Conservation (phyloP, 2,888 invertebrate genomes). For the Mayetiola destructor region DNA sequence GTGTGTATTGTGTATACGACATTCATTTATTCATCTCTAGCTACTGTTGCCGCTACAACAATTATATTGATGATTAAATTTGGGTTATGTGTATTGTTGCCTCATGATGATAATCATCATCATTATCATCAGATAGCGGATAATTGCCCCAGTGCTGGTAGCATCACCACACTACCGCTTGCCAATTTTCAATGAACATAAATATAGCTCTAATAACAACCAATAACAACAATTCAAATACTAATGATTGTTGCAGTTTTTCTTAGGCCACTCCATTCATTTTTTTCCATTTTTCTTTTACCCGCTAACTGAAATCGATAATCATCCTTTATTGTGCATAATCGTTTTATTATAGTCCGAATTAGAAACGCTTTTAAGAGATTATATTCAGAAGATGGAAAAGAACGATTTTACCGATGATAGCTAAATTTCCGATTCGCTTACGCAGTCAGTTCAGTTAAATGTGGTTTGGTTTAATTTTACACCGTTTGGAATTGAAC, state of each 20-base stretch:
- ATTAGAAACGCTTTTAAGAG: slow-evolving; percentile 8
- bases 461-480: slow-evolving; percentile 1
- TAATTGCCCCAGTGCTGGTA: too few species aligned
- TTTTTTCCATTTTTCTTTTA: neutral
- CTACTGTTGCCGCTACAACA: too few species aligned
- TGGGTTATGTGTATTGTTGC: too few species aligned
- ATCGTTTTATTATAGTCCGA: slow-evolving; percentile 8
- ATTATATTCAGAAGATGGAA: neutral
- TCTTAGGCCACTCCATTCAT: neutral
- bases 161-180: too few species aligned
- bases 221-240: too few species aligned
- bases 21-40: too few species aligned
- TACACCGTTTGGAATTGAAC: neutral
- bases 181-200: too few species aligned
- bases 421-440: neutral
- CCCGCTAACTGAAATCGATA: slow-evolving; percentile 2
- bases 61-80: too few species aligned
- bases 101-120: too few species aligned
- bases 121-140: too few species aligned
- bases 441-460: neutral
- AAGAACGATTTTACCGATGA: neutral
- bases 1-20: too few species aligned
- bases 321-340: neutral
- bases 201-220: too few species aligned
- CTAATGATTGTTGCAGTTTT: neutral